Evolutionary conservation across 1,140 invertebrate species (phyloP).

Genomic region (Drosophila kanapiae): DNA sequence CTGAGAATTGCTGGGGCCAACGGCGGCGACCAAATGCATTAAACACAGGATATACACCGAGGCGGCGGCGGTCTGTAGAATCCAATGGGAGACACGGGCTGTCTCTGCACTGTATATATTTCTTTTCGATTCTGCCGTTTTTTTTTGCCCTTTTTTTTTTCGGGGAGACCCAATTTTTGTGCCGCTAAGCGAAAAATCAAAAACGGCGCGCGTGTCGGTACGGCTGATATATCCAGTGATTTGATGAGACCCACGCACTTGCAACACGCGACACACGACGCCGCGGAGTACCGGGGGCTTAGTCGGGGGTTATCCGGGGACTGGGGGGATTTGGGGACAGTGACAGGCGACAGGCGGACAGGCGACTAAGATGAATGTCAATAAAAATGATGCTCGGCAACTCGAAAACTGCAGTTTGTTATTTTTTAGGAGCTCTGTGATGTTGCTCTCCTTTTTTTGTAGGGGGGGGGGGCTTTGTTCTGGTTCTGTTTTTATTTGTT

Average conservation of each 20-base stretch:
- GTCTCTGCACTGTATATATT: constrained; percentile 6
- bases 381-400: constrained; percentile 39
- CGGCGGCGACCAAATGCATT: constrained; percentile 38
- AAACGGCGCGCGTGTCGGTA: constrained; percentile 47
- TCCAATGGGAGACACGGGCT: background rate
- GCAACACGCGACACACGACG: constrained; percentile 50
- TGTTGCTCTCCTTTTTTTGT: background rate
- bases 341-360: constrained; percentile 32
- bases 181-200: constrained; percentile 51
- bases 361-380: constrained; percentile 51
- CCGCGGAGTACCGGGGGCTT: constrained; percentile 13
- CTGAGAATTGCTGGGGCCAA: constrained; percentile 55
- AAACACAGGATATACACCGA: constrained; percentile 21
- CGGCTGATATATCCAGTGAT: constrained; percentile 48
- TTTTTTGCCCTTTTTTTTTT: constrained; percentile 23
- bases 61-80: constrained; percentile 5
- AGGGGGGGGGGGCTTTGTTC: background rate
- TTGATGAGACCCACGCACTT: constrained; percentile 42
- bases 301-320: constrained; percentile 18
- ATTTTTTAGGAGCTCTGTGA: background rate
- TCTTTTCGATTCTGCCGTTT: constrained; percentile 17
- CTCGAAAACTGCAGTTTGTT: constrained; percentile 33
- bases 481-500: constrained; percentile 22
- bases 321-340: constrained; percentile 19
- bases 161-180: constrained; percentile 68